These are phyloP conservation scores for Ctenodactylus gundi DNA, from an alignment of 2,113 vertebrate species.

Conservation along the genomic window DNA sequence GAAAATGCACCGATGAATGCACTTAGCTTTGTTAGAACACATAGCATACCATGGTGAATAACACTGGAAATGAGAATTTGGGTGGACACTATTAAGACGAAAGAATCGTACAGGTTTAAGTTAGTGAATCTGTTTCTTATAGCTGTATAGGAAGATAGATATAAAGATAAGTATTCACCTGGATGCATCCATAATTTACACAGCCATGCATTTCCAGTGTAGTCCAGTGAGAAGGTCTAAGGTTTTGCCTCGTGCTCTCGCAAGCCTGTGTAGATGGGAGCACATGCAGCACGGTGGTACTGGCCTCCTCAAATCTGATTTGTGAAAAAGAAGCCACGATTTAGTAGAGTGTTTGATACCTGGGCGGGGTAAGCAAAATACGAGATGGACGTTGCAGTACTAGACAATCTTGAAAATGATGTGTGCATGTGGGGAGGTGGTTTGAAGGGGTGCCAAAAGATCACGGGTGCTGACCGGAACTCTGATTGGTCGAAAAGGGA, in stretches of 20 bases:
- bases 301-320: background rate
- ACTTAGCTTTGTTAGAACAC: background rate
- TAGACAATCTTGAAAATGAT: background rate
- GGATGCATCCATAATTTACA: background rate
- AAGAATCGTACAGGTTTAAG: background rate
- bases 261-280: too few species aligned
- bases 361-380: background rate
- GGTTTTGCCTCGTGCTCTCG: accelerated
- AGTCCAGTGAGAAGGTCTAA: background rate
- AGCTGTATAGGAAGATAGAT: background rate
- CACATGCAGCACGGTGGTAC: background rate
- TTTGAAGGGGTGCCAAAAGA: background rate
- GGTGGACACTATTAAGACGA: background rate
- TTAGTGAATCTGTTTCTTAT: background rate
- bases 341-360: background rate
- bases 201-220: background rate
- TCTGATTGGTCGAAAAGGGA: background rate
- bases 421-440: too few species aligned
- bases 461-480: background rate
- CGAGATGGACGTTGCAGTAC: background rate
- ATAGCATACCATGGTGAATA: background rate
- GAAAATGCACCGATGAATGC: background rate
- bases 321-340: background rate
- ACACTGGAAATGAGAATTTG: background rate
- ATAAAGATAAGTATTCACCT: background rate